phyloP scores from a whole-genome alignment of 2,113 vertebrate genomes.

The Octodon degus region DNA sequence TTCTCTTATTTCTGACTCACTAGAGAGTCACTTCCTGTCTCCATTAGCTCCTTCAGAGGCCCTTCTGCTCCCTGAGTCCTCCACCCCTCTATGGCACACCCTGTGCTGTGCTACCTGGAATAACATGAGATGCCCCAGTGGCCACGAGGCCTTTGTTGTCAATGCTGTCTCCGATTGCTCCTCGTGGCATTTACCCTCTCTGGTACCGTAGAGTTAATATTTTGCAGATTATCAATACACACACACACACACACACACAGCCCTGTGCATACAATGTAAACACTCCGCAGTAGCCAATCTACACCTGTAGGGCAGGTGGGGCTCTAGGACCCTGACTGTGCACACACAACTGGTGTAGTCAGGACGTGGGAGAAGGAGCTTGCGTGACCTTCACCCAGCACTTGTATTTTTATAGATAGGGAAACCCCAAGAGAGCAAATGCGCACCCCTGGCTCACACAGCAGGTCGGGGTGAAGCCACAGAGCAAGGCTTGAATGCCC shows the following conservation, averaged over 20 bases:
- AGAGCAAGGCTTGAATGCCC: neutral
- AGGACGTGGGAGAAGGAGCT: neutral
- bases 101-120: neutral
- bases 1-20: neutral
- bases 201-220: too few relatives aligned
- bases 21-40: constrained; percentile 36
- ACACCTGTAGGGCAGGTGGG: accelerated
- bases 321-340: neutral
- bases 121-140: neutral
- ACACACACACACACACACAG: too few relatives aligned
- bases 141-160: neutral
- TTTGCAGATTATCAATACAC: neutral
- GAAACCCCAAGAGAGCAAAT: constrained; percentile 1
- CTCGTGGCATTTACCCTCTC: accelerated
- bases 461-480: neutral
- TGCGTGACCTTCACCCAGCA: neutral
- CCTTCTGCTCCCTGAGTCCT: constrained; percentile 8
- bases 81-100: neutral
- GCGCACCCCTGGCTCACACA: neutral
- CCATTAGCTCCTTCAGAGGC: neutral
- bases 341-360: neutral
- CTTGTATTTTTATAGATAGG: neutral
- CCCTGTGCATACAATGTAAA: too few relatives aligned
- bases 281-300: neutral
- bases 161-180: accelerated